Conservation (phyloP, 2,113 vertebrate genomes). For the Romanogobio albipinnatus region DNA sequence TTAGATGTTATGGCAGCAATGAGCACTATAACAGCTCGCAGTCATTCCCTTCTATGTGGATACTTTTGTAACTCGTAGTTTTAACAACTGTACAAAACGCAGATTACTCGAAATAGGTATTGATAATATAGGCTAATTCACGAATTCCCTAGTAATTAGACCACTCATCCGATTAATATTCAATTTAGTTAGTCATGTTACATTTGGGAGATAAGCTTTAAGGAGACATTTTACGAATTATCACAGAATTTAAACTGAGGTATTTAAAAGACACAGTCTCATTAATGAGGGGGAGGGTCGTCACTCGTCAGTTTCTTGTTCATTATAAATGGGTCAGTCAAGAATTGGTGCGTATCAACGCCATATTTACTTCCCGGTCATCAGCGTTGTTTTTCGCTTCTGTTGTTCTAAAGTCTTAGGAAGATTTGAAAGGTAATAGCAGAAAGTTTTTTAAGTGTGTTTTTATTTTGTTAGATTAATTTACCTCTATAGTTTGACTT, state of each 20-base stretch:
- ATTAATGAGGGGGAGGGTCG: conserved; percentile 15
- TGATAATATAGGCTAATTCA: not conserved
- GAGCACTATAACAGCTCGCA: not conserved
- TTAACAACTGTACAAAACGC: not conserved
- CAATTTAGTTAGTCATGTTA: conserved; percentile 19
- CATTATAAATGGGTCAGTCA: not conserved
- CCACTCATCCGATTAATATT: conserved; percentile 4
- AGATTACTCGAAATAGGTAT: conserved; percentile 14
- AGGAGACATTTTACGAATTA: conserved; percentile 17
- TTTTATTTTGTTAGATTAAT: conserved; percentile 49
- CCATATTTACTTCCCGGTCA: not conserved
- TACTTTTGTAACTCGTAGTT: not conserved
- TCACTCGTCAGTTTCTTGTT: not conserved
- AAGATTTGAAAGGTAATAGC: not conserved
- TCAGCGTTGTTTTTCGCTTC: not conserved
- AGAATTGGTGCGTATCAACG: conserved; percentile 8
- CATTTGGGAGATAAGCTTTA: conserved; percentile 4
- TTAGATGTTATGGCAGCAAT: not conserved
- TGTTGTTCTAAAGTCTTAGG: conserved; percentile 12
- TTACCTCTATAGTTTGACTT: conserved; percentile 61
- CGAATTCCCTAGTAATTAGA: conserved; percentile 11
- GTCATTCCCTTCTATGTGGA: not conserved
- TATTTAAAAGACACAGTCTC: conserved; percentile 5
- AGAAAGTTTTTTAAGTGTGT: conserved; percentile 1
- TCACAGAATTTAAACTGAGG: not conserved